Evolutionary conservation across 2,888 invertebrate species (phyloP), one percentile per base, ranked within the genome.

Genomic region (Plutella xylostella): DNA sequence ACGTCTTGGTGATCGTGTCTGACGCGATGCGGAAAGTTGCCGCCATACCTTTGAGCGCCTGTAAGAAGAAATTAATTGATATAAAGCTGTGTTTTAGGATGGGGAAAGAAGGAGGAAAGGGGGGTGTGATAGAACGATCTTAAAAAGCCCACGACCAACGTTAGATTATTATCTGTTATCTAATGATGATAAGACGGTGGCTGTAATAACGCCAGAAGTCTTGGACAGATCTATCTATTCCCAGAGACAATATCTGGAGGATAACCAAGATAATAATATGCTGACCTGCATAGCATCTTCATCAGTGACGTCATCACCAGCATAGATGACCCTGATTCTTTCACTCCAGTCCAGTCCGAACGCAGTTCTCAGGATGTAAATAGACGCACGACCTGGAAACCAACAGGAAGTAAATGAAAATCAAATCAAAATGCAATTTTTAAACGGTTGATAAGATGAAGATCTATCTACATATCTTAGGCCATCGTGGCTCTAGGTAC

Each of bases 291-390:
- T 94, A 34, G 95, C 95, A 64, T 95, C 94, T 74, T 95, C 95
- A 65, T 95, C 95, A 0, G 95, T 94, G 43, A 87, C 87, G 76
- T 94, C 95, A 68, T 95, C 95, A 52, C 95, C 95, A 38, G 91
- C 94, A 61, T 95, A 95, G 57, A 95, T 94, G 54, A 95, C 93
- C 59, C 94, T 87, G 56, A 95, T 93, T 48, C 95, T 86, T 65
- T 95, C 94, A 63, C 92, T 92, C 95, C 95, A 96, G 68, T 96
- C 95, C 17, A 95, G 88, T 1, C 95, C 96, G 63, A 95, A 96
- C 0, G 94, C 93, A 2, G 94, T 95, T 49, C 95, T 87, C 49
- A 96, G 72, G 56, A 96, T 96, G 68, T 96, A 95, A 64, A 96
- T 93, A 0, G 94, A 93, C 9, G 96, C 96, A 33, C 94, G 89